Base-by-base conservation (phyloP, 1,140 invertebrate genomes). In the Colletes latitarsis region DNA sequence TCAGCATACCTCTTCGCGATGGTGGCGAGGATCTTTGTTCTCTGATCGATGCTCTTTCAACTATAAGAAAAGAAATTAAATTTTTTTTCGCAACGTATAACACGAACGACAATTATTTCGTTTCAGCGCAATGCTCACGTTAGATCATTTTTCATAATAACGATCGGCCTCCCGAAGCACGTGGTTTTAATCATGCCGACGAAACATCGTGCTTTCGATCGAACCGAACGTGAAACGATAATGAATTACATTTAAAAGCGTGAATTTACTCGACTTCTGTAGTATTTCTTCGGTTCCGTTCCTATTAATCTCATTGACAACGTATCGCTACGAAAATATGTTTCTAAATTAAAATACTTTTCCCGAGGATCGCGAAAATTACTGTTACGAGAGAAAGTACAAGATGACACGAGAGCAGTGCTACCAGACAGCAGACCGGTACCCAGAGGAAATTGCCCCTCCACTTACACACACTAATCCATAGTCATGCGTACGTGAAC, bases 1-100 rank as follows among this genome's bases (percentile, higher is more conserved):
- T 81, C 83, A 85, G 84, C 88, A 89, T 91, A 58, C 82, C 85
- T 87, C 19, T 74, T 19, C 53, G 46, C 21, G 15, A 67, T 75
- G n/a, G 46, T 60, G 46, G 43, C 21, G 49, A 53, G 14, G 64
- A 66, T 64, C 30, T 75, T 68, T 80, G 21, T 80, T 73, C 52
- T 15, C 17, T 68, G 8, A 73, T 46, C 70, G 30, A 58, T 75
- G 21, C 46, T 80, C 10, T 12, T 15, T 67, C 5, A 52, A 3
- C 15, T 52, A 55, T 0, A 17, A 73, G n/a, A 39, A 70, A 15
- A 21, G 30, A 39, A 55, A 55, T 19, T 30, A 12, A 53, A n/a
- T n/a, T 52, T 49, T 8, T 21, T 46, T 3, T 53, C 15, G 30
- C 30, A 63, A 64, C 14, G 43, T 39, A 66, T 39, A 14, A 49